Percentiles rank a stretch among this genome's conserved stretches.
Evolutionary conservation across 2,888 invertebrate genomes (phyloP).

Genomic region (Athalia rosae): DNA sequence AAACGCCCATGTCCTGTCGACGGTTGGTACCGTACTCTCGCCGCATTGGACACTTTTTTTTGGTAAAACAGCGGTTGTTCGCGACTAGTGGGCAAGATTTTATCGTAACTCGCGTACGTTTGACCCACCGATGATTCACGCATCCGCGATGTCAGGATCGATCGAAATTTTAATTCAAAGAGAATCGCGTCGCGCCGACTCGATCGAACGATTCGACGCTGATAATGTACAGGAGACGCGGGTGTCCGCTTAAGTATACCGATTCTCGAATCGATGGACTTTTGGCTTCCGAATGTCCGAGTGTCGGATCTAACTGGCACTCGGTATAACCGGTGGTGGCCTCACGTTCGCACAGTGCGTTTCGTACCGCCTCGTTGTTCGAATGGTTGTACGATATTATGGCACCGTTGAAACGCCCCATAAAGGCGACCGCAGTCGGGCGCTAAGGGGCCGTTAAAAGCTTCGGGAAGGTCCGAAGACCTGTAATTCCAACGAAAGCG

Average conservation of each 20-base stretch:
- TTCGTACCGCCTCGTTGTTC: slow-evolving; percentile 12
- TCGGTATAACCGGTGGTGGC: background rate
- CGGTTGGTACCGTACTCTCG: background rate
- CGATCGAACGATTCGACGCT: too few relatives aligned
- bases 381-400: slow-evolving; percentile 28
- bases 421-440: slow-evolving; percentile 27
- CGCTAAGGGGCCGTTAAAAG: slow-evolving; percentile 20
- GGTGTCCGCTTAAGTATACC: too few relatives aligned
- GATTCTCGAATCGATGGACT: too few relatives aligned
- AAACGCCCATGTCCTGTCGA: slow-evolving; percentile 34
- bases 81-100: too few relatives aligned
- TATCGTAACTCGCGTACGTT: too few relatives aligned
- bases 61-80: too few relatives aligned
- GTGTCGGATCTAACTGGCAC: slow-evolving; percentile 4
- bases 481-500: slow-evolving; percentile 14
- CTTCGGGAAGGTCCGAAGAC: slow-evolving; percentile 15
- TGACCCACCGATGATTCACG: too few relatives aligned
- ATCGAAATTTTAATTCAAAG: too few relatives aligned
- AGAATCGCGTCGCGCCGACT: too few relatives aligned
- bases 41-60: too few relatives aligned
- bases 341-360: slow-evolving; percentile 9
- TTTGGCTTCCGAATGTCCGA: background rate
- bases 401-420: slow-evolving; percentile 16
- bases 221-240: too few relatives aligned
- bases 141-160: too few relatives aligned